Evolutionary conservation across 2,797 vertebrate genomes (phyloP).

Genomic region (Epinephelus awoara): DNA sequence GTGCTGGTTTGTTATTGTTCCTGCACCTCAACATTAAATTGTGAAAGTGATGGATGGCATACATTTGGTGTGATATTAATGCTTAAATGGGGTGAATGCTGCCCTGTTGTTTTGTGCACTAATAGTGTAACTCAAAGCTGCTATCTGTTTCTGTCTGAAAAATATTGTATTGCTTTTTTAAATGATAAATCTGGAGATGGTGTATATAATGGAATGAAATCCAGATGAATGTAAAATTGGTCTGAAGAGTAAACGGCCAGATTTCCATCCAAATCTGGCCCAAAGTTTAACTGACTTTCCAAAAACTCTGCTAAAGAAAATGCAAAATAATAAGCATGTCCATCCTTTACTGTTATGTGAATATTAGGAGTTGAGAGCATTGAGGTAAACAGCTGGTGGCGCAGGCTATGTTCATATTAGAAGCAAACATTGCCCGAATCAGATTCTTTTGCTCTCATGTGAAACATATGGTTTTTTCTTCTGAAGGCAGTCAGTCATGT

Average conservation of each 20-base stretch:
- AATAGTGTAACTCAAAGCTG: neutral
- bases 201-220: neutral
- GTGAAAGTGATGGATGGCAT: neutral
- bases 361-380: no score
- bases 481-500: neutral
- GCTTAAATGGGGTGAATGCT: neutral
- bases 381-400: no score
- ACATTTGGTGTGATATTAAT: neutral
- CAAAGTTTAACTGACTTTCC: no score
- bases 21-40: constrained; percentile 6
- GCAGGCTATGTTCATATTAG: no score
- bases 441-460: no score
- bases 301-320: no score
- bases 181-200: neutral
- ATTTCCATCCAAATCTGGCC: neutral
- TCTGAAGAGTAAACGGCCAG: neutral
- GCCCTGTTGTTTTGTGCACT: neutral
- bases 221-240: neutral
- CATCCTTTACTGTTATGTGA: no score
- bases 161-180: neutral
- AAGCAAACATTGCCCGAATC: no score
- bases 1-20: constrained; percentile 22
- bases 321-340: no score
- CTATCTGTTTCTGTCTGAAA: neutral
- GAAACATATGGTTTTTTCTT: no score